Conservation (phyloP, 2,797 vertebrate genomes). For the Anableps anableps region DNA sequence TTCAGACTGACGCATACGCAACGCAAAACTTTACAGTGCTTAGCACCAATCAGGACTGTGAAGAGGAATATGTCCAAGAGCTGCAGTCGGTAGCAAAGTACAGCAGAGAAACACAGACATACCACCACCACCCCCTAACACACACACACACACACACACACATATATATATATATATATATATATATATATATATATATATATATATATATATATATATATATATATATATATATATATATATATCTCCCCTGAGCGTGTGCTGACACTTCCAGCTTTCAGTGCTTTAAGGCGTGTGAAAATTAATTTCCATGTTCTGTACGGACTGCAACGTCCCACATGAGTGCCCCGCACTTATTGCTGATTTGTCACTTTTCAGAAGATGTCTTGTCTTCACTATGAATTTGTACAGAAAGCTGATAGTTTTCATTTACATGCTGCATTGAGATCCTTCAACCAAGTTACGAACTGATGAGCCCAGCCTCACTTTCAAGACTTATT, state of each 20-base stretch:
- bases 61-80: conserved; percentile 43
- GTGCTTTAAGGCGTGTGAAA: conserved; percentile 43
- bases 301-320: conserved; percentile 47
- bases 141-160: not conserved
- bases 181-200: too few relatives aligned
- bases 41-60: conserved; percentile 64
- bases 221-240: too few relatives aligned
- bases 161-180: too few relatives aligned
- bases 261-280: conserved; percentile 45
- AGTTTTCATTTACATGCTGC: conserved; percentile 55
- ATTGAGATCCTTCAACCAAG: conserved; percentile 54
- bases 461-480: conserved; percentile 42
- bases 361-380: conserved; percentile 67
- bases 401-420: conserved; percentile 45
- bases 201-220: too few relatives aligned
- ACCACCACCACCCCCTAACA: not conserved
- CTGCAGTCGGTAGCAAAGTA: conserved; percentile 60
- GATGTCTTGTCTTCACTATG: conserved; percentile 42
- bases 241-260: not conserved
- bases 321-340: conserved; percentile 42
- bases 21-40: conserved; percentile 68
- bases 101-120: conserved; percentile 34
- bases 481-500: conserved; percentile 17
- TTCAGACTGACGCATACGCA: conserved; percentile 67
- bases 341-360: conserved; percentile 56